Percentiles rank a stretch among this genome's conserved stretches.
Evolutionary conservation across 2,797 vertebrate species (phyloP).

Genomic region (Miichthys miiuy): DNA sequence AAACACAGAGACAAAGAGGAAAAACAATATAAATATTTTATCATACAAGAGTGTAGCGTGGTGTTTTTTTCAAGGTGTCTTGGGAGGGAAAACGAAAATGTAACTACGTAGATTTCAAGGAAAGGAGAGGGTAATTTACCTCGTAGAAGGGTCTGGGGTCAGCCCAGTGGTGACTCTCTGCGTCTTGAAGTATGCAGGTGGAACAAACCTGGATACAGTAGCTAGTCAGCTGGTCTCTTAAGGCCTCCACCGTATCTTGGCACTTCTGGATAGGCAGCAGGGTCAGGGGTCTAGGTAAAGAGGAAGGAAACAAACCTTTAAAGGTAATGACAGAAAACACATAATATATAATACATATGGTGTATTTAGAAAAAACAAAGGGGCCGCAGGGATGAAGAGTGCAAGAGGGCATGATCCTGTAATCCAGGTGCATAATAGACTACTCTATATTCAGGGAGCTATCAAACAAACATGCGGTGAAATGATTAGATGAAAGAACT

Average conservation of each 20-base stretch:
- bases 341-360: slow-evolving; percentile 20
- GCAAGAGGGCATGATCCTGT: slow-evolving; percentile 6
- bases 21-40: slow-evolving; percentile 4
- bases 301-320: slow-evolving; percentile 40
- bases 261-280: slow-evolving; percentile 90
- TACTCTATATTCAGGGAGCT: slow-evolving; percentile 48
- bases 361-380: slow-evolving; percentile 20
- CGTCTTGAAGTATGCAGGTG: slow-evolving; percentile 93
- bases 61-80: not conserved
- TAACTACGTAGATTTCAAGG: not conserved
- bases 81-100: not conserved
- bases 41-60: not conserved
- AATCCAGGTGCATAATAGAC: slow-evolving; percentile 47
- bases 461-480: slow-evolving; percentile 53
- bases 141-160: slow-evolving; percentile 96
- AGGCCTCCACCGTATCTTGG: slow-evolving; percentile 86
- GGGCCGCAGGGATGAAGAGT: slow-evolving; percentile 15
- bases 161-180: slow-evolving; percentile 95
- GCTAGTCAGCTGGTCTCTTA: slow-evolving; percentile 90
- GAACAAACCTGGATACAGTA: slow-evolving; percentile 92
- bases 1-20: not conserved
- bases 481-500: slow-evolving; percentile 59
- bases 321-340: slow-evolving; percentile 24
- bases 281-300: slow-evolving; percentile 87
- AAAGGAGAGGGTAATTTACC: slow-evolving; percentile 81